Base-by-base conservation (phyloP, 2,888 invertebrate genomes). In the Cryptophagus acutangulus region DNA sequence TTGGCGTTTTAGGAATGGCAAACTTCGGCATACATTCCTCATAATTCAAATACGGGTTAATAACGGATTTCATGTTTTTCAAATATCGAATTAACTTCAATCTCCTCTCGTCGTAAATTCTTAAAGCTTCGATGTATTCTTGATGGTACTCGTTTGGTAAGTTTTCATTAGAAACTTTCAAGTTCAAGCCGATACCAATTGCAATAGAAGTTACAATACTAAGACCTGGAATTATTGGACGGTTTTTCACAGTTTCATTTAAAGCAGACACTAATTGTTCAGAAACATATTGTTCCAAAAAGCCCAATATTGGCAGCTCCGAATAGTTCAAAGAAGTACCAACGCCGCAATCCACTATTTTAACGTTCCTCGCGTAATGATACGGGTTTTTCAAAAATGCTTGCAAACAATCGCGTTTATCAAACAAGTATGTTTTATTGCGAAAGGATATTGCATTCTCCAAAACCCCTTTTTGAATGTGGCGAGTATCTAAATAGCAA, bases 181-280 rank as follows among this genome's bases (percentile, higher is more conserved):
- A 61, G 61, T 71, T 74, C 18, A 79, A 58, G 2, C 73, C 82
- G 26, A 81, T 64, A 44, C 72, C 72, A 33, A 82, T 59, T 1
- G 75, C 62, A 0, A 74, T 82, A 1, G 80, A 79, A 3, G 68
- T 38, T 33, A 63, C 49, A 20, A 72, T 61, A 45, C 67, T 65
- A 14, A 82, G 63, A 1, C 79, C 79, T 1, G 79, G 77, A 52
- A 81, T 74, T 48, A 81, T 75, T 0, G 82, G 82, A 43, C 82
- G 70, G 12, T 70, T 38, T 1, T 69, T 70, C 40, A 73, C 72
- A 0, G 76, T 69, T 25, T 71, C 66, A 41, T 73, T 73, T 39
- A 81, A 71, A 1, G 76, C 78, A 40, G 72, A 65, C 2, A 77
- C 73, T 17, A 82, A 58, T 26, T 74, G 58, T 40, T 69, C 70